These are phyloP conservation scores for Rhagoletis zephyria DNA, from an alignment of 1,140 invertebrate genomes.

Conservation along the genomic window DNA sequence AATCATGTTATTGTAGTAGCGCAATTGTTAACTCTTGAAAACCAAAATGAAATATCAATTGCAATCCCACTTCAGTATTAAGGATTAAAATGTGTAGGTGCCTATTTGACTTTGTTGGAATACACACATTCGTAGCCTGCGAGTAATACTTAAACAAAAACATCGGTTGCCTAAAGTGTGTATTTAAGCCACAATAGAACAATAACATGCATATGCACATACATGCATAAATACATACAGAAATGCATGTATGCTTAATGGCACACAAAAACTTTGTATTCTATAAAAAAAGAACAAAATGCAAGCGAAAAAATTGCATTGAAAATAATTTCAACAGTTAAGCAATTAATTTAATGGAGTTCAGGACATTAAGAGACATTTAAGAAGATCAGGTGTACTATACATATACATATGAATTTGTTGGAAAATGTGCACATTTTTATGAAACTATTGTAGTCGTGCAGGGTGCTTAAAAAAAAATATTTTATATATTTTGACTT, in stretches of 20 bases:
- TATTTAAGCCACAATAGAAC: too few species aligned
- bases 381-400: background rate
- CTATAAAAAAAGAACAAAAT: background rate
- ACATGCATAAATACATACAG: background rate
- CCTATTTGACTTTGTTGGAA: too few species aligned
- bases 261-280: constrained; percentile 4
- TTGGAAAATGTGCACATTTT: background rate
- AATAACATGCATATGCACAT: background rate
- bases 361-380: background rate
- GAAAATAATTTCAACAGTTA: background rate
- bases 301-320: background rate
- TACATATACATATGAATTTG: background rate
- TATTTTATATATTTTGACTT: background rate
- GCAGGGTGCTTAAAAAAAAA: background rate
- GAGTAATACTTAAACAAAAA: too few species aligned
- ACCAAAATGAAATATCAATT: too few species aligned
- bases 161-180: too few species aligned
- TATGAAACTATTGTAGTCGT: background rate
- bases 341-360: constrained; percentile 38
- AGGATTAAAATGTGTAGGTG: too few species aligned
- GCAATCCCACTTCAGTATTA: too few species aligned
- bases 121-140: too few species aligned
- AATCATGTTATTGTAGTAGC: too few species aligned
- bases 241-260: background rate
- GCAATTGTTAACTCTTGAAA: too few species aligned